phyloP scores from a whole-genome alignment of 2,888 invertebrate species.

The Acronicta leporina region DNA sequence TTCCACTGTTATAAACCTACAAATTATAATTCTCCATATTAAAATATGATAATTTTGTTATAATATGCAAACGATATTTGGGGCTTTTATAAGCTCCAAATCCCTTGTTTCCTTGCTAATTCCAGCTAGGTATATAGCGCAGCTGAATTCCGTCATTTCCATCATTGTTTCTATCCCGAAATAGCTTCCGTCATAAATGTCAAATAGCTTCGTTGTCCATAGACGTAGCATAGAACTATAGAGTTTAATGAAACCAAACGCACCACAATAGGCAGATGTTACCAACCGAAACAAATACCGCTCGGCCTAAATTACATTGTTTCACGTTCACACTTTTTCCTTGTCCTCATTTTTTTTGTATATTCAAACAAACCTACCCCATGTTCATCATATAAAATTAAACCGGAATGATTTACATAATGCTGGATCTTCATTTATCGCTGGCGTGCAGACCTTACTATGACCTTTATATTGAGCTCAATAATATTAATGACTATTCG shows the following conservation, averaged over 20 bases:
- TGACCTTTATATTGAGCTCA: constrained; percentile 40
- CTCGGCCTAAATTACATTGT: constrained; percentile 46
- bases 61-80: constrained; percentile 15
- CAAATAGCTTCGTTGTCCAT: constrained; percentile 20
- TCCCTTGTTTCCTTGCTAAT: constrained; percentile 17
- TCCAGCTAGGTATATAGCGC: constrained; percentile 6
- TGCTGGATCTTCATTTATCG: constrained; percentile 52
- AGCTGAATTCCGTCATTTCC: constrained; percentile 11
- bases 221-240: constrained; percentile 12
- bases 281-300: constrained; percentile 43
- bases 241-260: constrained; percentile 37
- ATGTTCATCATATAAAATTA: constrained; percentile 37
- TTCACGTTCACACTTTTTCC: constrained; percentile 44
- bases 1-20: too few species aligned
- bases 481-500: constrained; percentile 41
- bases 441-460: constrained; percentile 30
- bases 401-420: constrained; percentile 49
- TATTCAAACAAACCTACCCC: constrained; percentile 29
- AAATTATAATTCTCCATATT: constrained; percentile 12
- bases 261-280: constrained; percentile 48
- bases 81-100: constrained; percentile 15
- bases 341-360: constrained; percentile 24
- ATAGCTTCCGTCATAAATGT: constrained; percentile 32
- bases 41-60: constrained; percentile 46
- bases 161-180: constrained; percentile 33